Percentiles rank a stretch among this genome's conserved stretches.
phyloP scores from a whole-genome alignment of 1,140 invertebrate genomes.

The Venturia canescens region DNA sequence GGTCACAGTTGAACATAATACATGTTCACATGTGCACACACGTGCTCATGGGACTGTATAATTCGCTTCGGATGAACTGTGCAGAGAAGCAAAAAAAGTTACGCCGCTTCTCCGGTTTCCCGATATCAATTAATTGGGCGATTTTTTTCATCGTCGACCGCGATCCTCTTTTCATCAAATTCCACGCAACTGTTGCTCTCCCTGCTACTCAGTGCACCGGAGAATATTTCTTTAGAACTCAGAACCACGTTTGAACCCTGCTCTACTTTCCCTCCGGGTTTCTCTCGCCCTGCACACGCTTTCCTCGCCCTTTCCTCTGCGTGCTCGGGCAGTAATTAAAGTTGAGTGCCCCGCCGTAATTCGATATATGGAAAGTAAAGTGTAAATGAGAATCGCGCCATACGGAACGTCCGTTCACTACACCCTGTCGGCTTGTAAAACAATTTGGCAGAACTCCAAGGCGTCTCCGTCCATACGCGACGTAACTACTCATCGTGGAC shows the following conservation, averaged over 20 bases:
- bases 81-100: neutral
- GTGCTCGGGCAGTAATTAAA: neutral
- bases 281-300: neutral
- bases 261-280: neutral
- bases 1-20: neutral
- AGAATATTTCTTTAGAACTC: neutral
- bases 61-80: neutral
- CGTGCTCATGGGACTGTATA: neutral
- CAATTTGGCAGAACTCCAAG: constrained; percentile 16
- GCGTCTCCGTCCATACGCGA: neutral
- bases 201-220: neutral
- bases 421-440: neutral
- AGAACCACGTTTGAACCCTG: neutral
- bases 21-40: neutral
- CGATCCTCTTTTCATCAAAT: neutral
- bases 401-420: neutral
- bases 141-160: neutral
- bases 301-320: neutral
- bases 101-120: neutral
- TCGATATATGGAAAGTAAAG: neutral
- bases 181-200: constrained; percentile 5
- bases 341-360: constrained; percentile 9
- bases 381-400: neutral
- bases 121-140: neutral
- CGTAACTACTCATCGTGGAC: neutral